Conservation (phyloP, 2,888 invertebrate species). For the Pasiphila rectangulata region DNA sequence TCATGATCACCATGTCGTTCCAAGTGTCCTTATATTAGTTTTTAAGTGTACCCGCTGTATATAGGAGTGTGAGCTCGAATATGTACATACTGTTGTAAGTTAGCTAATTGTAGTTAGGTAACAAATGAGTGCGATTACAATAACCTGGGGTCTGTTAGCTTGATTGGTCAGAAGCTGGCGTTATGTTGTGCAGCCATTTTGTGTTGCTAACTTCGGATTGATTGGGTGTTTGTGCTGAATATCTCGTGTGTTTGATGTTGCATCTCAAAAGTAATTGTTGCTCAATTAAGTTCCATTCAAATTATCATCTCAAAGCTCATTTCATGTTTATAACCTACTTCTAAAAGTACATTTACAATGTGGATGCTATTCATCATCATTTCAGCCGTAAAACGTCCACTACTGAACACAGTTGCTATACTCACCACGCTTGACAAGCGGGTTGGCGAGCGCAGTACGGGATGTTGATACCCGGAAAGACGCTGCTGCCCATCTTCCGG, state of each 20-base stretch:
- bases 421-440: no score
- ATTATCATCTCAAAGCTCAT: background rate
- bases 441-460: no score
- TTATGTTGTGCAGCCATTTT: constrained; percentile 1
- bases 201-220: constrained; percentile 2
- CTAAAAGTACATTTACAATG: no score
- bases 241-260: background rate
- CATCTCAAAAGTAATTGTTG: no score
- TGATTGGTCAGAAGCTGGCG: background rate
- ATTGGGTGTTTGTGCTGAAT: background rate
- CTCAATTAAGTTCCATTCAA: background rate
- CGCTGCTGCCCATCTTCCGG: no score
- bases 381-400: no score
- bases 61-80: constrained; percentile 50
- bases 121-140: constrained; percentile 25
- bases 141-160: background rate
- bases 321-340: no score
- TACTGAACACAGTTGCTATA: no score
- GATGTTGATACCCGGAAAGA: no score
- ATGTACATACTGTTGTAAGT: constrained; percentile 52
- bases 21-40: constrained; percentile 76
- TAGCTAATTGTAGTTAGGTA: constrained; percentile 49
- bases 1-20: constrained; percentile 46
- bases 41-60: constrained; percentile 49
- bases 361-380: no score